These are phyloP conservation scores for Melanerpes aurifrons DNA, from an alignment of 2,113 vertebrate genomes.

Conservation along the genomic window DNA sequence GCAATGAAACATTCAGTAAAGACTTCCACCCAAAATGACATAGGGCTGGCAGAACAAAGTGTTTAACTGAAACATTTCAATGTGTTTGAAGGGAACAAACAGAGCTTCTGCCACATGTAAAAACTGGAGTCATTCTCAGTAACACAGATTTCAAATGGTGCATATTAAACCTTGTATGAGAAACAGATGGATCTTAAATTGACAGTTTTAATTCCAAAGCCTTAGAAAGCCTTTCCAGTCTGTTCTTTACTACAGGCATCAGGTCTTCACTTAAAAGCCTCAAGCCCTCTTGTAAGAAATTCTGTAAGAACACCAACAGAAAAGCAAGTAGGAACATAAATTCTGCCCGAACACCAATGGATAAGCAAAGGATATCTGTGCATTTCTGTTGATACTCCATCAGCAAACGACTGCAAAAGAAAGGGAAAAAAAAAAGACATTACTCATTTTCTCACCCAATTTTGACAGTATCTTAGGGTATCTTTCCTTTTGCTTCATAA, in stretches of 20 bases:
- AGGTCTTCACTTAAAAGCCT: not conserved
- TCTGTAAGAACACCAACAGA: not conserved
- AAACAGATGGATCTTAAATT: not conserved
- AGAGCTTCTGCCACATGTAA: not conserved
- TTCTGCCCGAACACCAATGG: not conserved
- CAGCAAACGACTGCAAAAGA: conserved; percentile 79
- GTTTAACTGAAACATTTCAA: not conserved
- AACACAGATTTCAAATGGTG: not conserved
- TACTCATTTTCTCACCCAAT: not conserved
- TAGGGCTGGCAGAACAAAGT: not conserved
- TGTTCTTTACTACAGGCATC: not conserved
- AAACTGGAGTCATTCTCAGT: not conserved
- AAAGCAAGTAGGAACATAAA: not conserved
- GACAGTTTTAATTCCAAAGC: not conserved
- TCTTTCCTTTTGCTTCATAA: not conserved
- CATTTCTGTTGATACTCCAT: conserved; percentile 89
- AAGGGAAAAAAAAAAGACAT: not conserved
- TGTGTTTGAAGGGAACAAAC: not conserved
- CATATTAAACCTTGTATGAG: not conserved
- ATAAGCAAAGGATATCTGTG: conserved; percentile 88
- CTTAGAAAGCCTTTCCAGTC: not conserved
- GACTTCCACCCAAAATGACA: not conserved
- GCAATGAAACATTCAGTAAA: not conserved
- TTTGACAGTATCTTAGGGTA: not conserved
- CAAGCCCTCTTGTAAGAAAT: not conserved